These are phyloP conservation scores for Hucho hucho DNA, from an alignment of 2,113 vertebrate species.

Conservation along the genomic window DNA sequence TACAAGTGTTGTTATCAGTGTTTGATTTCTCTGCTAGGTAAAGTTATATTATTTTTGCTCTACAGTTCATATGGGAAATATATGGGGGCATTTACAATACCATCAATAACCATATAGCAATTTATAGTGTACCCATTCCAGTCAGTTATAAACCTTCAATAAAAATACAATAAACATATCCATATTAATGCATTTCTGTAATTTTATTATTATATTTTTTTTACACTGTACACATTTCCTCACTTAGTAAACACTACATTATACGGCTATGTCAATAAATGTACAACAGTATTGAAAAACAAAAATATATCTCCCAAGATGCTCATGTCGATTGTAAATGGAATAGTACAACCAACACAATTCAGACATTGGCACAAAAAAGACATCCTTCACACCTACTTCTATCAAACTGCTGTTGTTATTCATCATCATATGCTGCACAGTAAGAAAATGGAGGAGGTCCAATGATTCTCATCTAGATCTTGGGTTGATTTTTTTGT, in stretches of 20 bases:
- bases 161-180: constrained; percentile 12
- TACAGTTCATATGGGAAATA: neutral
- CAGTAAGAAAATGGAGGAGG: constrained; percentile 43
- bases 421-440: constrained; percentile 54
- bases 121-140: neutral
- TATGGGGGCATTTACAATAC: neutral
- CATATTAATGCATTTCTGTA: constrained; percentile 62
- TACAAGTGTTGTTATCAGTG: neutral
- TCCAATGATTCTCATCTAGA: constrained; percentile 29
- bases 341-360: constrained; percentile 63
- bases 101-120: neutral
- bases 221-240: constrained; percentile 80
- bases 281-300: constrained; percentile 70
- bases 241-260: constrained; percentile 80
- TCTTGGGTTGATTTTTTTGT: constrained; percentile 46
- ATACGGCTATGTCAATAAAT: constrained; percentile 73
- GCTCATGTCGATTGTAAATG: constrained; percentile 57
- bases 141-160: neutral
- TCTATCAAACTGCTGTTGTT: neutral
- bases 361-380: constrained; percentile 70
- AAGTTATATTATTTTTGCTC: neutral
- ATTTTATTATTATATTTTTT: constrained; percentile 72
- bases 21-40: neutral
- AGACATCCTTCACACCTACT: constrained; percentile 61
- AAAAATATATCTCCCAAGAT: constrained; percentile 74